phyloP scores from a whole-genome alignment of 2,113 vertebrate genomes.

The Thunnus maccoyii region DNA sequence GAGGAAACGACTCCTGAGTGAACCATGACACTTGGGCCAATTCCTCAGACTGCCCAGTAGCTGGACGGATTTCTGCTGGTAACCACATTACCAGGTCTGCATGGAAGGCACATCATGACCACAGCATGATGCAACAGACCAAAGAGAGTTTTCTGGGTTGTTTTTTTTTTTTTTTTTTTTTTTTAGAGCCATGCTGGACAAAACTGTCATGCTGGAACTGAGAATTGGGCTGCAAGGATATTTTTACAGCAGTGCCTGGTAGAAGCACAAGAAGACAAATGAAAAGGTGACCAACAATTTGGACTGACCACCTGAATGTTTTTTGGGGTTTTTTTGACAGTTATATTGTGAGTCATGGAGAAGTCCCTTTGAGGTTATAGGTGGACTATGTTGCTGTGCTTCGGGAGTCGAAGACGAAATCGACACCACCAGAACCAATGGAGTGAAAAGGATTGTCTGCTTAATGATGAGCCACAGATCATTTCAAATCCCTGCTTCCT shows the following conservation, averaged over 20 bases:
- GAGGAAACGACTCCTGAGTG: conserved; percentile 53
- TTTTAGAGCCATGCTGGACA: not conserved
- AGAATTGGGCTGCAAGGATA: conserved; percentile 10
- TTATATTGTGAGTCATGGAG: conserved; percentile 2
- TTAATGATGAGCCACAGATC: conserved; percentile 58
- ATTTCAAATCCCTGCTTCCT: conserved; percentile 68
- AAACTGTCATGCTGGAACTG: conserved; percentile 23
- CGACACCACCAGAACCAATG: conserved; percentile 53
- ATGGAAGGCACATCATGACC: conserved; percentile 26
- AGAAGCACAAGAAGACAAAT: conserved; percentile 4
- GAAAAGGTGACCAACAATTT: conserved; percentile 3
- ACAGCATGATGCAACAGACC: conserved; percentile 15
- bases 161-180: not conserved
- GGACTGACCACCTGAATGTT: conserved; percentile 13
- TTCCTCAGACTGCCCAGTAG: not conserved
- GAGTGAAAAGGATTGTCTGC: conserved; percentile 70
- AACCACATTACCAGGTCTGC: conserved; percentile 46
- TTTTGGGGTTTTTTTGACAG: not conserved
- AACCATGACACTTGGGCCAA: conserved; percentile 43
- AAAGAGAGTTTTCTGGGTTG: not conserved
- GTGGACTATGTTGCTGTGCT: conserved; percentile 77
- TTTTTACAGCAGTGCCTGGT: conserved; percentile 9
- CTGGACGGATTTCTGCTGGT: conserved; percentile 9
- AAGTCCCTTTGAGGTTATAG: conserved; percentile 6
- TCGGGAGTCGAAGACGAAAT: conserved; percentile 70